phyloP scores from a whole-genome alignment of 2,797 vertebrate genomes.

The Ptychobarbus kaznakovi region DNA sequence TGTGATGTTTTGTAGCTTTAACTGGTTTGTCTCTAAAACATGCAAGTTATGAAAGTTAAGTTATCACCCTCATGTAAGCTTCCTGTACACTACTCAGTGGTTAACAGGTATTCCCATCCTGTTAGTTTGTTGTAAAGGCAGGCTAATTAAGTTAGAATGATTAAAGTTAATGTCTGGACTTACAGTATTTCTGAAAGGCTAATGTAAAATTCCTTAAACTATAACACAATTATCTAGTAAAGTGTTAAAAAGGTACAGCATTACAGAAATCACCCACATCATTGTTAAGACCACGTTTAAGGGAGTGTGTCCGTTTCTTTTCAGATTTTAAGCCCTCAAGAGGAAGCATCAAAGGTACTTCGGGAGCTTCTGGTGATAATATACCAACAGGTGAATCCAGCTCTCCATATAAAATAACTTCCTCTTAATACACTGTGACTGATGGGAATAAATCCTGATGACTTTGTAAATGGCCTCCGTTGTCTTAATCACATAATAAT shows the following conservation, averaged over 20 bases:
- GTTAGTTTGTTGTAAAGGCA: background rate
- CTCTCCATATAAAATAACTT: background rate
- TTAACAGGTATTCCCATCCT: background rate
- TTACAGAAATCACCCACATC: background rate
- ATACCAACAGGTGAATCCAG: slow-evolving; percentile 70
- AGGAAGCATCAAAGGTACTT: slow-evolving; percentile 61
- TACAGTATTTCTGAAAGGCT: background rate
- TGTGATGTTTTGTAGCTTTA: background rate
- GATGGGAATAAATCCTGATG: background rate
- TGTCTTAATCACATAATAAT: background rate
- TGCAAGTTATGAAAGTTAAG: background rate
- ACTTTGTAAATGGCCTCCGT: background rate
- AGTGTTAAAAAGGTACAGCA: background rate
- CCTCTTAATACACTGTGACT: background rate
- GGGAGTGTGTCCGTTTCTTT: background rate
- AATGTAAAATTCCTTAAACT: background rate
- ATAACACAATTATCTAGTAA: background rate
- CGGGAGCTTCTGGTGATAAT: slow-evolving; percentile 63
- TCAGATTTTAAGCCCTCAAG: slow-evolving; percentile 62
- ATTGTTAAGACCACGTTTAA: background rate
- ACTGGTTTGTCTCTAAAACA: background rate
- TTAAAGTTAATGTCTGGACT: background rate
- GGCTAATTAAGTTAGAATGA: background rate
- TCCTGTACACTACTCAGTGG: background rate
- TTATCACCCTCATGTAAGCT: background rate